phyloP scores from a whole-genome alignment of 2,113 vertebrate species.

The Orycteropus afer region DNA sequence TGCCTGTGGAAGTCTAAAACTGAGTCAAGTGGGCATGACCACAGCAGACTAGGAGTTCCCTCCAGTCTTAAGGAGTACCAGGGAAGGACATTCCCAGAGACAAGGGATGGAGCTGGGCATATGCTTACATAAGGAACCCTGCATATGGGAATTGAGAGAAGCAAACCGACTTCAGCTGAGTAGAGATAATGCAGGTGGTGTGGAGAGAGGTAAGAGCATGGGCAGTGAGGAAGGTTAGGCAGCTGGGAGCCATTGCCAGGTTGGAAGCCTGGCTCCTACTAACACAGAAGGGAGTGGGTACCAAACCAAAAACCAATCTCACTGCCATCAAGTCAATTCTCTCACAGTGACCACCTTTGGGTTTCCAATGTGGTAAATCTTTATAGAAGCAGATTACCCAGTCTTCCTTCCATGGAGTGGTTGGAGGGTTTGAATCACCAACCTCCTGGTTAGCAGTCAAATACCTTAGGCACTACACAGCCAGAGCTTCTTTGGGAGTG shows the following conservation, averaged over 20 bases:
- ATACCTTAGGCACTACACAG: too few relatives aligned
- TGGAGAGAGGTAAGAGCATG: neutral
- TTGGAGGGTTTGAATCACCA: too few relatives aligned
- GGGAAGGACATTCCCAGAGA: neutral
- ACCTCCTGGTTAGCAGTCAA: too few relatives aligned
- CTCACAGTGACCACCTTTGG: too few relatives aligned
- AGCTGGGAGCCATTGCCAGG: neutral
- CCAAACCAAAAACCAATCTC: neutral
- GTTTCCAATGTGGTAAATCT: too few relatives aligned
- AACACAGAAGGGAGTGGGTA: neutral
- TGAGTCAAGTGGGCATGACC: neutral
- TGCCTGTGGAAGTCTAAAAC: neutral
- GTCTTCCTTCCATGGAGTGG: too few relatives aligned
- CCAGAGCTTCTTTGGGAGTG: too few relatives aligned
- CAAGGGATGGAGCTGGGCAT: neutral
- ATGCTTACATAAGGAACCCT: too few relatives aligned
- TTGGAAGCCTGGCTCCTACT: accelerated
- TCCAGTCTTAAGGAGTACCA: neutral
- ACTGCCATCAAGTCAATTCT: too few relatives aligned
- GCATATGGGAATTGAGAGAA: neutral
- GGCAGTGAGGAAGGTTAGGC: too few relatives aligned
- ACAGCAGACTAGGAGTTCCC: neutral
- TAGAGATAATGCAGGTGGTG: neutral
- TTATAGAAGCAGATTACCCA: too few relatives aligned
- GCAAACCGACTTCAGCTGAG: neutral